Conservation (phyloP, 2,888 invertebrate genomes). For the Aspidiotus rigidus region DNA sequence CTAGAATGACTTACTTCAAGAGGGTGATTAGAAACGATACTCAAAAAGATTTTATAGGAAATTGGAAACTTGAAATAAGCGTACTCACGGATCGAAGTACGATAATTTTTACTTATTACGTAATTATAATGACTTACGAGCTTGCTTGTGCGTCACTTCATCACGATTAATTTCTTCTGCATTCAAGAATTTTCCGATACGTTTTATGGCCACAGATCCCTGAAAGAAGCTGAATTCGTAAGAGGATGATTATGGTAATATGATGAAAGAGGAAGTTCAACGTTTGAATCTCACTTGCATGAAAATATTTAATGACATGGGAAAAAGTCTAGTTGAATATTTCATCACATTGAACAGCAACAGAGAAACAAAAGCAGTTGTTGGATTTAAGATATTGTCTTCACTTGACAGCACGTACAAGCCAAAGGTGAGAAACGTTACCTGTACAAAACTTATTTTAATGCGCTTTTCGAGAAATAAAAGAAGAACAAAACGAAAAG, state of each 20-base stretch:
- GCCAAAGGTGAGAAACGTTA: conserved; percentile 70
- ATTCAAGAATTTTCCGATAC: conserved; percentile 50
- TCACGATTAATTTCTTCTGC: conserved; percentile 48
- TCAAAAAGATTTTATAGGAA: too few relatives aligned
- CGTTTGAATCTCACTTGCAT: conserved; percentile 57
- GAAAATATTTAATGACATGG: conserved; percentile 84
- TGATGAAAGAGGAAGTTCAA: too few relatives aligned
- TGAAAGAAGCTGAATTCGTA: conserved; percentile 36
- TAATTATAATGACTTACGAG: conserved; percentile 41
- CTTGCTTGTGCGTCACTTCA: conserved; percentile 43
- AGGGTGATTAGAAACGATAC: too few relatives aligned
- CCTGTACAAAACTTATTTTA: conserved; percentile 40
- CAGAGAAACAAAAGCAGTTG: conserved; percentile 89
- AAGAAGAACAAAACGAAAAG: too few relatives aligned
- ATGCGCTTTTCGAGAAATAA: too few relatives aligned
- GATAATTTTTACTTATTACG: too few relatives aligned
- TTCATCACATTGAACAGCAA: conserved; percentile 95
- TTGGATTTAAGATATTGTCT: conserved; percentile 72
- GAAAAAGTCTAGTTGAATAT: conserved; percentile 91
- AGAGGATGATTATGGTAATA: too few relatives aligned
- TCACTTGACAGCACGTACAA: conserved; percentile 79
- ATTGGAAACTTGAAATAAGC: too few relatives aligned
- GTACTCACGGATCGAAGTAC: too few relatives aligned
- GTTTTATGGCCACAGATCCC: conserved; percentile 49
- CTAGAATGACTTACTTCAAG: too few relatives aligned